phyloP scores from a whole-genome alignment of 2,113 vertebrate genomes.

The Vulpes lagopus region DNA sequence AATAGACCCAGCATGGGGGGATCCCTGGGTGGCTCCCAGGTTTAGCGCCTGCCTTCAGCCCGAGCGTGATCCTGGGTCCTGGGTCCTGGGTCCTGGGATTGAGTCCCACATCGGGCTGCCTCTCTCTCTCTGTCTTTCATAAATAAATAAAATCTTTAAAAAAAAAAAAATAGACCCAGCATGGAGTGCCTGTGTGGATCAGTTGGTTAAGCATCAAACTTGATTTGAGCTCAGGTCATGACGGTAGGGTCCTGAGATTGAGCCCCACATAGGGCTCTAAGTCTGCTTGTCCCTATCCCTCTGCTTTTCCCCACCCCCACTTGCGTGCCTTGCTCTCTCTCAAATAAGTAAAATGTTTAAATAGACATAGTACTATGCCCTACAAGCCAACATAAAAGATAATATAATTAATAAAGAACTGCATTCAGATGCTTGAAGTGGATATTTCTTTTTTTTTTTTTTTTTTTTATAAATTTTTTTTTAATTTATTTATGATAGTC shows the following conservation, averaged over 20 bases:
- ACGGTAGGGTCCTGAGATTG: background rate
- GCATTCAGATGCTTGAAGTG: slow-evolving; percentile 8
- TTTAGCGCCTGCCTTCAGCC: no score
- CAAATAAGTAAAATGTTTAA: background rate
- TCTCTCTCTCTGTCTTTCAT: no score
- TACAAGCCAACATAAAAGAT: background rate
- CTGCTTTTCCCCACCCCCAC: background rate
- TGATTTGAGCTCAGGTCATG: background rate
- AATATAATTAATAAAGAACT: slow-evolving; percentile 26
- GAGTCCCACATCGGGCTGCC: no score
- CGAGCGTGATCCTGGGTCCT: no score
- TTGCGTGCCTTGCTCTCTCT: background rate
- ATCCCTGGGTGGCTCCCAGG: no score
- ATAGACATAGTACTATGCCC: background rate
- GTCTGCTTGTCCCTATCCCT: background rate
- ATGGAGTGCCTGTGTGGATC: background rate
- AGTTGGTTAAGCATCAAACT: background rate
- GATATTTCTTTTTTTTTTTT: background rate
- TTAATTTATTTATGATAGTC: no score
- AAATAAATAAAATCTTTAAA: no score
- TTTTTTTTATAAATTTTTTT: no score
- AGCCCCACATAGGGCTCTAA: background rate
- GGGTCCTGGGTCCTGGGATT: no score
- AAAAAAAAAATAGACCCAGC: background rate
- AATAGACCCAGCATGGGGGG: background rate